Base-by-base conservation (phyloP, 2,888 invertebrate species). In the Drosophila bunnanda region DNA sequence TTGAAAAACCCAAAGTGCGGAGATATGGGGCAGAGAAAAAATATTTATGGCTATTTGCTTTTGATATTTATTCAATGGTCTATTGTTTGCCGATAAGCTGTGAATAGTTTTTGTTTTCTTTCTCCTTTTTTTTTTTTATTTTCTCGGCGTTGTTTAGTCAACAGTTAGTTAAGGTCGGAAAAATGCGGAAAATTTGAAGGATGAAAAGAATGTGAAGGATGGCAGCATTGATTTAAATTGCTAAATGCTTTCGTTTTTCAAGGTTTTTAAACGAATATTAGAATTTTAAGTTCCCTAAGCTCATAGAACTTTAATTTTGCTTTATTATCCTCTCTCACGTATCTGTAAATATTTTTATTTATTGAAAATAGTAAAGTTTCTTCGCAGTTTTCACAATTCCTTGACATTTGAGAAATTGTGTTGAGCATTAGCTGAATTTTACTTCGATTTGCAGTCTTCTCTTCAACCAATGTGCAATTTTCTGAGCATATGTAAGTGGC, bases 1-100 rank as follows among this genome's bases (percentile, higher is more conserved):
- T 46, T 52, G 53, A 38, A 73, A 72, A 64, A 53, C 28, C 22
- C 50, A 5, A 20, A 20, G 32, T 30, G 15, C 28, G 15, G 39
- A 57, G 61, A 69, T 61, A 50, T 50, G 30, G 48, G 48, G 50
- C 30, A 20, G 30, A 32, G 17, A 77, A 72, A 72, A 82, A 79
- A 88, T 85, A 85, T 83, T 83, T 83, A 88, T 83, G 80, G 75
- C 75, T 72, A 78, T 71, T 83, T 88, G 88, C 88, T 74, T 78
- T 80, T 86, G 82, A 88, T 88, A 85, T 84, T 85, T 85, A 85
- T 78, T 88, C 86, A 84, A 84, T 84, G 84, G 83, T 59, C 88
- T 71, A 82, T 82, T 80, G 88, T 80, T 85, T 65, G 66, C 69
- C 84, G 84, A 88, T 84, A 84, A 84, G 84, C 88, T 78, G 86